Base-by-base conservation (phyloP, 2,113 vertebrate genomes). In the Emydocephalus ijimae region DNA sequence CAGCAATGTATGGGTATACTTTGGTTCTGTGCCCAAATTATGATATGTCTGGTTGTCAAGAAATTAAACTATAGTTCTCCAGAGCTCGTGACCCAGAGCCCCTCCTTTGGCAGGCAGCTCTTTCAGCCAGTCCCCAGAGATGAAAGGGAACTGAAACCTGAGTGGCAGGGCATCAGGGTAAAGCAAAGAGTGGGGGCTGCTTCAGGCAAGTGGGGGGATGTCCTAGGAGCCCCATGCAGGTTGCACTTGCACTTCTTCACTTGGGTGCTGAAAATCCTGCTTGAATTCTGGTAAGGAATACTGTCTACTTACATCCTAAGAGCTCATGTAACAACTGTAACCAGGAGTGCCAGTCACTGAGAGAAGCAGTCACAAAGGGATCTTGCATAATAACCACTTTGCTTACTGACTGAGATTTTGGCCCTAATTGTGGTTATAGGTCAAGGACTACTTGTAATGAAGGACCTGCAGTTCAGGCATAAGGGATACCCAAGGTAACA, bases 381-480 rank as follows among this genome's bases (percentile, higher is more conserved):
- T 34, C 64, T 69, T 1, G 4, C 29, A 34, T 69, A 69, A 69
- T 9, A n/a, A n/a, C 61, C 12, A 69, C 61, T 69, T 69, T 69
- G 29, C 61, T 69, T 4, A 69, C 61, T n/a, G 61, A n/a, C 26
- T 52, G 48, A 81, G 57, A 29, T 90, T 18, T 90, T 39, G 45
- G 61, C 50, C 20, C 89, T 20, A 54, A 14, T 69, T 69, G 61
- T 14, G 29, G 29, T n/a, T 69, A 69, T 69, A 69, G 12, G 61
- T n/a, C 61, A 69, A n/a, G 61, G 26, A n/a, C 12, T 69, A 69
- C 61, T n/a, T 69, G 29, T 57, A 85, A 91, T 45, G 52, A 85
- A 64, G 21, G 54, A 34, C 59, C 4, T 90, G 87, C 89, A 52
- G 11, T 23, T 96, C 8, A 94, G 45, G 21, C 48, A 91, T 55